Evolutionary conservation across 1,140 invertebrate genomes (phyloP).

Genomic region (Apocrypta bakeri): DNA sequence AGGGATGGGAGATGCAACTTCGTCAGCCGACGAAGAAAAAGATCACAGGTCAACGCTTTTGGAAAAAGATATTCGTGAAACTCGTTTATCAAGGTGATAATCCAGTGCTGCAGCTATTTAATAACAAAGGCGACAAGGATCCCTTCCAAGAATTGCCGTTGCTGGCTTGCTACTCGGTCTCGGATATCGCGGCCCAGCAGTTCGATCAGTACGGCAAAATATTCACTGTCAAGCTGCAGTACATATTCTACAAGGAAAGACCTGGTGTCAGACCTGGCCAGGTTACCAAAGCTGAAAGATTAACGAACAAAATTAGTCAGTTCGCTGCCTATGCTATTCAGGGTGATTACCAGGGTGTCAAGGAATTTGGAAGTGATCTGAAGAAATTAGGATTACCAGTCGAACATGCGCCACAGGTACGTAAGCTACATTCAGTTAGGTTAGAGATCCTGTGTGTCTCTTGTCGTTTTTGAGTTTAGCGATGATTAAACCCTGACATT

Average conservation of each 20-base stretch:
- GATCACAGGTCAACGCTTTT: constrained; percentile 96
- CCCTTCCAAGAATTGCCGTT: constrained; percentile 95
- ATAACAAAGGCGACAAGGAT: constrained; percentile 89
- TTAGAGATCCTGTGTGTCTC: too few species aligned
- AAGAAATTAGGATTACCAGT: constrained; percentile 96
- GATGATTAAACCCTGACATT: constrained; percentile 37
- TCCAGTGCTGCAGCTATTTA: constrained; percentile 90
- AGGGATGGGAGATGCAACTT: constrained; percentile 98
- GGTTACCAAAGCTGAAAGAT: constrained; percentile 93
- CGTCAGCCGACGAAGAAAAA: constrained; percentile 98
- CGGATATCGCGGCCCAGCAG: constrained; percentile 95
- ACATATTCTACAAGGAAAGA: constrained; percentile 98
- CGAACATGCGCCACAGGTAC: constrained; percentile 94
- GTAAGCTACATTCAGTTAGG: too few species aligned
- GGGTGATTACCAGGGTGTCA: constrained; percentile 92
- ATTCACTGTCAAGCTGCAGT: constrained; percentile 98
- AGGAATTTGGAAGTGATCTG: constrained; percentile 93
- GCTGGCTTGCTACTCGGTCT: constrained; percentile 94
- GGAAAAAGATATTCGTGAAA: constrained; percentile 97
- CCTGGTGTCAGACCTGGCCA: constrained; percentile 97
- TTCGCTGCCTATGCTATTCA: constrained; percentile 96
- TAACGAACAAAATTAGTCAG: constrained; percentile 93
- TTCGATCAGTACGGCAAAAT: constrained; percentile 99
- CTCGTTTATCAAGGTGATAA: constrained; percentile 87
- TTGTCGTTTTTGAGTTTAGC: constrained; percentile 39